A percentile compares a stretch with the other conserved stretches of the same genome.
phyloP scores from a whole-genome alignment of 2,113 vertebrate genomes.

The Callipepla californica region DNA sequence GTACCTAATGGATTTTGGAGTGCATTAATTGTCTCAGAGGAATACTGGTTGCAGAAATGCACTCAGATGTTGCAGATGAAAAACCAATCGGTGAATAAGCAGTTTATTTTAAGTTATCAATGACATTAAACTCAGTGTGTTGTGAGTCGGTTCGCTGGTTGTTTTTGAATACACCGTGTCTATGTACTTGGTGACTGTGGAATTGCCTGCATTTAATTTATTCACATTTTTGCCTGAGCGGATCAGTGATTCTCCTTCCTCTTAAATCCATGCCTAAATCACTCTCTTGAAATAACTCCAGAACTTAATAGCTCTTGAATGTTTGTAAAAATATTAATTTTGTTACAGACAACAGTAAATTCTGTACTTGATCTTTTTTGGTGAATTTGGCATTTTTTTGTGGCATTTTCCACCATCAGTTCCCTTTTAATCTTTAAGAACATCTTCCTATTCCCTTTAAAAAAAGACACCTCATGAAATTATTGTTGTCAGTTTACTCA shows the following conservation, averaged over 20 bases:
- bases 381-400: background rate
- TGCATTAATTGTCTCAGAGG: rapidly evolving
- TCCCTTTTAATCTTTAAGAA: background rate
- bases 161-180: background rate
- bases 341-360: background rate
- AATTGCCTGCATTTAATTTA: background rate
- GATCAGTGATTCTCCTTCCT: background rate
- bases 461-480: background rate
- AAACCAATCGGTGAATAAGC: background rate
- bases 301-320: no score
- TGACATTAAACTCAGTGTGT: background rate
- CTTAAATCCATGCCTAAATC: background rate
- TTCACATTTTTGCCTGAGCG: background rate
- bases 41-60: background rate
- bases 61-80: background rate
- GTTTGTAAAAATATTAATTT: background rate
- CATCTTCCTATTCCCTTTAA: background rate
- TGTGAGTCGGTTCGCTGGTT: background rate
- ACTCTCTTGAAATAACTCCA: background rate
- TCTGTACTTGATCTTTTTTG: background rate
- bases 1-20: background rate
- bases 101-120: background rate
- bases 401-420: background rate
- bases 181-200: background rate
- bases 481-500: background rate